Conservation (phyloP, 2,113 vertebrate genomes). For the Entelurus aequoreus region DNA sequence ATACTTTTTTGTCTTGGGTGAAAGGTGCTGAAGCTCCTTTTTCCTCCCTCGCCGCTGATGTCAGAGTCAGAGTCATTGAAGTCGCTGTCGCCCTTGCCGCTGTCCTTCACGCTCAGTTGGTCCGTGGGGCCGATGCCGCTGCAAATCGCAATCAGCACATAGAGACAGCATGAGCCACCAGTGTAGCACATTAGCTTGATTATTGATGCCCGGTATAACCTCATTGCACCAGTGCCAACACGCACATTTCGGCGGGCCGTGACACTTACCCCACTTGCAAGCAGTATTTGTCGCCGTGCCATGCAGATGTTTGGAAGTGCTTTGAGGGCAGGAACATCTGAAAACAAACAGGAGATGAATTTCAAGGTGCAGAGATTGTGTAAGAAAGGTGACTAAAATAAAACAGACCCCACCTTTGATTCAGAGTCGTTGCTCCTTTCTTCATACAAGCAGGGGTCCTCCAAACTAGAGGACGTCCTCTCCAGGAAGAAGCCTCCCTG, state of each 20-base stretch:
- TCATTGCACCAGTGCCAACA: slow-evolving; percentile 26
- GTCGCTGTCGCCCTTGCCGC: slow-evolving; percentile 74
- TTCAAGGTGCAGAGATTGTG: slow-evolving; percentile 55
- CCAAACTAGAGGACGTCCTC: slow-evolving; percentile 48
- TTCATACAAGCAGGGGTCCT: slow-evolving; percentile 60
- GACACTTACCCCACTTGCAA: slow-evolving; percentile 71
- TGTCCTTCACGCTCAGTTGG: slow-evolving; percentile 77
- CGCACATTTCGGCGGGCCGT: neutral
- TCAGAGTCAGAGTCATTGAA: slow-evolving; percentile 74
- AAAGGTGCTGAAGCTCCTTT: slow-evolving; percentile 58
- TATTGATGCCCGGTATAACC: slow-evolving; percentile 56
- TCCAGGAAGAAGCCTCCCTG: slow-evolving; percentile 51
- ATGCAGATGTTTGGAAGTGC: slow-evolving; percentile 60
- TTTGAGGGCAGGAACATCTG: slow-evolving; percentile 68
- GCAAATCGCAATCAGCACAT: slow-evolving; percentile 47
- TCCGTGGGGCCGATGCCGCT: slow-evolving; percentile 65
- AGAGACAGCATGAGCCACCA: slow-evolving; percentile 53
- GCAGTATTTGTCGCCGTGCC: slow-evolving; percentile 67
- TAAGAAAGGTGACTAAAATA: slow-evolving; percentile 13
- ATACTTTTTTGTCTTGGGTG: slow-evolving; percentile 58
- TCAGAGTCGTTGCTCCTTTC: slow-evolving; percentile 64
- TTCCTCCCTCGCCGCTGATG: slow-evolving; percentile 60
- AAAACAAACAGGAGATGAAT: slow-evolving; percentile 52
- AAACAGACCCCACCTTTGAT: slow-evolving; percentile 62
- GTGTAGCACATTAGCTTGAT: slow-evolving; percentile 50